phyloP scores from a whole-genome alignment of 2,888 invertebrate genomes.

The Bimastos eiseni region DNA sequence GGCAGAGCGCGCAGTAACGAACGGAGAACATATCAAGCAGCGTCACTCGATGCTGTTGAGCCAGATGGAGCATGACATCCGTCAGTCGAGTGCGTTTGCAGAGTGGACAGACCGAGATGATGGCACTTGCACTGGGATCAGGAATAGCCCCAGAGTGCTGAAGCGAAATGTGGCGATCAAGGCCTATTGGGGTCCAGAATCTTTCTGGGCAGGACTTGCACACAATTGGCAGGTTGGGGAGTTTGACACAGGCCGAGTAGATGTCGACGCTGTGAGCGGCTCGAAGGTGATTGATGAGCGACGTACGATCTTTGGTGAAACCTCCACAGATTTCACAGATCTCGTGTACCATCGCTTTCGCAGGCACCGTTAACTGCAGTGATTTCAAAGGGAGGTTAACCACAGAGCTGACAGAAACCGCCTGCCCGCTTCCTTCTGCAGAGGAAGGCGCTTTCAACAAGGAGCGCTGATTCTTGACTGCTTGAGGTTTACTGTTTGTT shows the following conservation, averaged over 20 bases:
- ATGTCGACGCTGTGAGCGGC: not conserved
- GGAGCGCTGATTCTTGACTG: not conserved
- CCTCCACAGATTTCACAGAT: slow-evolving; percentile 32
- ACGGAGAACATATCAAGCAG: slow-evolving; percentile 26
- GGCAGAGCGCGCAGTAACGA: slow-evolving; percentile 27
- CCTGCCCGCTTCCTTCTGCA: not conserved
- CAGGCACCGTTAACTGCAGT: not conserved
- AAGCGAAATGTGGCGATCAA: not conserved
- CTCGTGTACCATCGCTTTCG: not conserved
- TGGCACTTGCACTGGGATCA: not conserved
- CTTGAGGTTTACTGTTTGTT: not conserved
- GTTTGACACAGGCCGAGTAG: not conserved
- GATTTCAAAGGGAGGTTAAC: not conserved
- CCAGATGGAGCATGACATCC: slow-evolving; percentile 25
- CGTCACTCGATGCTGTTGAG: slow-evolving; percentile 23
- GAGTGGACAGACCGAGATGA: slow-evolving; percentile 15
- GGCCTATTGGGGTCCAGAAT: slow-evolving; percentile 28
- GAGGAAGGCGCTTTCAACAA: not conserved
- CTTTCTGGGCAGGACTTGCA: slow-evolving; percentile 18
- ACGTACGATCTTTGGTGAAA: not conserved
- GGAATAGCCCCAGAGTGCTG: not conserved
- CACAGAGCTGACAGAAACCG: not conserved
- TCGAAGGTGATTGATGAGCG: slow-evolving; percentile 2
- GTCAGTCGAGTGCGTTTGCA: slow-evolving; percentile 27
- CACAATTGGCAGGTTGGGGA: not conserved